Evolutionary conservation across 2,113 vertebrate species (phyloP).

Genomic region (Verasper variegatus): DNA sequence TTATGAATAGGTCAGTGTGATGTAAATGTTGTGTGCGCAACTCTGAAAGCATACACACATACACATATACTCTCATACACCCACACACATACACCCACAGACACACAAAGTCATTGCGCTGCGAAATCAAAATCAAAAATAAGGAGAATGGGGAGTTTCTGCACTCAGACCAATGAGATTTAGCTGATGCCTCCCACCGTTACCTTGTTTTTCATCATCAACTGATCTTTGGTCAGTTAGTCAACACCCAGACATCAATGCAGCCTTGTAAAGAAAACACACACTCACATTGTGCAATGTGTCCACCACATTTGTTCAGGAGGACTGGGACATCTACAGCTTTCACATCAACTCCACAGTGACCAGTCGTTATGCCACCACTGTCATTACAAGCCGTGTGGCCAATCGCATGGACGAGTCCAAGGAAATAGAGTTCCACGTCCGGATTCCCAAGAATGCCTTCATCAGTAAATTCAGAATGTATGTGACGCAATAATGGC

Average conservation of each 20-base stretch:
- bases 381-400: conserved; percentile 90
- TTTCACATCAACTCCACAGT: conserved; percentile 91
- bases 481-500: conserved; percentile 74
- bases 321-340: conserved; percentile 86
- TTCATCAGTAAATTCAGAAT: conserved; percentile 96
- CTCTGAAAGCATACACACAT: neutral
- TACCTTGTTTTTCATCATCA: neutral
- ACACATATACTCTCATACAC: neutral
- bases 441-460: conserved; percentile 93
- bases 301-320: conserved; percentile 59
- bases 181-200: neutral
- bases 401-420: conserved; percentile 83
- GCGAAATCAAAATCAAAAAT: neutral
- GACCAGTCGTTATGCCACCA: conserved; percentile 90
- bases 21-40: no score
- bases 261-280: neutral
- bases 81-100: neutral
- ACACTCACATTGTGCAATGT: conserved; percentile 25
- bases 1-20: no score
- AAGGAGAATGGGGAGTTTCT: conserved; percentile 21
- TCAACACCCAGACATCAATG: conserved; percentile 5
- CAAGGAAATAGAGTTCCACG: conserved; percentile 89
- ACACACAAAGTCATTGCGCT: neutral
- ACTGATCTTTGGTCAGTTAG: conserved; percentile 43
- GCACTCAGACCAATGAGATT: conserved; percentile 35